Conservation (phyloP, 2,797 vertebrate genomes). For the Neopelma chrysocephalum region DNA sequence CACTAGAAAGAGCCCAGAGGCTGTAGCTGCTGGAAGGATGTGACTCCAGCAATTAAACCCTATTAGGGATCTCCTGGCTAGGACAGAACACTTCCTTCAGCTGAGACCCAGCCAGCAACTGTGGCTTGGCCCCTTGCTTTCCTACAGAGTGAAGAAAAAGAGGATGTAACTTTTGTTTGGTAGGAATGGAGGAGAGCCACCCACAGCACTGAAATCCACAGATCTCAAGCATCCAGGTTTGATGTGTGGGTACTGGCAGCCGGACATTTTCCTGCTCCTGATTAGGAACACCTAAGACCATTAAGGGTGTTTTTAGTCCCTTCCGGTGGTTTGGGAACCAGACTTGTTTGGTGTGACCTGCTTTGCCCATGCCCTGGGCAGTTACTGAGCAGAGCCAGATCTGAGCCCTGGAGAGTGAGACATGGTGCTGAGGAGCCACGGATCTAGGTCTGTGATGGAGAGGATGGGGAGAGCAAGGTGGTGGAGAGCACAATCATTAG, state of each 20-base stretch:
- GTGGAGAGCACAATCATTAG: background rate
- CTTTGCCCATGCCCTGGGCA: background rate
- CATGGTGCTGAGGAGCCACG: background rate
- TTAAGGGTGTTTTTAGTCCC: background rate
- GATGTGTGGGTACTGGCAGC: fast-evolving
- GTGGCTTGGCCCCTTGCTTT: background rate
- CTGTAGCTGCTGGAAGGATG: background rate
- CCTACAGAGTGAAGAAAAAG: background rate
- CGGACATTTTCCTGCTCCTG: background rate
- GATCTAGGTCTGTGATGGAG: background rate
- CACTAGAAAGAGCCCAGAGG: background rate
- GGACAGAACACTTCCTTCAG: background rate
- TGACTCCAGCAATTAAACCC: background rate
- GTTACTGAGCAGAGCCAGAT: background rate
- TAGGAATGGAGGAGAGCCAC: background rate
- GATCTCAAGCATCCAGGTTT: background rate
- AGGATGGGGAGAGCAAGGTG: background rate
- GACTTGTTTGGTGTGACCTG: background rate
- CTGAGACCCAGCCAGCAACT: background rate
- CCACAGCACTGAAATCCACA: background rate
- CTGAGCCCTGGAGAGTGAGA: background rate
- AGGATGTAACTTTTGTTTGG: background rate
- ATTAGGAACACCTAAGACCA: background rate
- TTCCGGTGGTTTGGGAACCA: background rate
- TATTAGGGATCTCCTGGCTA: background rate